Evolutionary conservation across 2,888 invertebrate species (phyloP).

Genomic region (Acrobeloides nanus): DNA sequence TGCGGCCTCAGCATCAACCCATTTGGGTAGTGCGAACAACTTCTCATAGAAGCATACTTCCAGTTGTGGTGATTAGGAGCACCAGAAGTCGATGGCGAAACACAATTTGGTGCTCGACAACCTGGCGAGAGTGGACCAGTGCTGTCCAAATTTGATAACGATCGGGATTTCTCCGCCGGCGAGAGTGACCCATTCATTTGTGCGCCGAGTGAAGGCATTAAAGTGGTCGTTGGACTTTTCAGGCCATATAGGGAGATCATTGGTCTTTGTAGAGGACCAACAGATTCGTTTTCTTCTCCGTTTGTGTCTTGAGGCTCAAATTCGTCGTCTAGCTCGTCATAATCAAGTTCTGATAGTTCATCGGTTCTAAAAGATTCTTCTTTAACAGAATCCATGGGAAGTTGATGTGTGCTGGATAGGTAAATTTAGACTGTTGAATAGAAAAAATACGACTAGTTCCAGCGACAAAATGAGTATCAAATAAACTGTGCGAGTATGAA

Average conservation of each 20-base stretch:
- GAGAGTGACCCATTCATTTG: constrained; percentile 1
- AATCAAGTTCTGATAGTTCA: constrained; percentile 42
- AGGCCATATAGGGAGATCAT: constrained; percentile 4
- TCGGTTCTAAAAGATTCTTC: constrained; percentile 39
- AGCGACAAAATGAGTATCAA: background rate
- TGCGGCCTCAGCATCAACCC: constrained; percentile 13
- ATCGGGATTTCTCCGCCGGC: constrained; percentile 18
- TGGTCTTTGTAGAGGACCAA: constrained; percentile 19
- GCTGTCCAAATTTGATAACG: constrained; percentile 14
- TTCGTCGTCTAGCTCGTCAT: constrained; percentile 25
- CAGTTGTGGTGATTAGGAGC: constrained; percentile 11
- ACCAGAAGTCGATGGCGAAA: constrained; percentile 14
- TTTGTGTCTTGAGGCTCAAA: constrained; percentile 11
- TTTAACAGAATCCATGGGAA: too few species aligned
- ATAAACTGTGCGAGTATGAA: constrained; percentile 1
- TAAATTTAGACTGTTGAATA: too few species aligned
- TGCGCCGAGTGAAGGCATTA: background rate
- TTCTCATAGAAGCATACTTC: constrained; percentile 19
- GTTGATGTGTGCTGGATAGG: too few species aligned
- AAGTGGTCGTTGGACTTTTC: constrained; percentile 7
- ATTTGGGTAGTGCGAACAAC: constrained; percentile 6
- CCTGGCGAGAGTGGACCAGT: constrained; percentile 2
- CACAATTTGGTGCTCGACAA: background rate
- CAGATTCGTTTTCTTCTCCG: constrained; percentile 18
- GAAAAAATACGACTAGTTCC: background rate